Evolutionary conservation across 1,140 invertebrate genomes (phyloP), one percentile per base, ranked within the genome.

Genomic region (Acromyrmex heyeri): DNA sequence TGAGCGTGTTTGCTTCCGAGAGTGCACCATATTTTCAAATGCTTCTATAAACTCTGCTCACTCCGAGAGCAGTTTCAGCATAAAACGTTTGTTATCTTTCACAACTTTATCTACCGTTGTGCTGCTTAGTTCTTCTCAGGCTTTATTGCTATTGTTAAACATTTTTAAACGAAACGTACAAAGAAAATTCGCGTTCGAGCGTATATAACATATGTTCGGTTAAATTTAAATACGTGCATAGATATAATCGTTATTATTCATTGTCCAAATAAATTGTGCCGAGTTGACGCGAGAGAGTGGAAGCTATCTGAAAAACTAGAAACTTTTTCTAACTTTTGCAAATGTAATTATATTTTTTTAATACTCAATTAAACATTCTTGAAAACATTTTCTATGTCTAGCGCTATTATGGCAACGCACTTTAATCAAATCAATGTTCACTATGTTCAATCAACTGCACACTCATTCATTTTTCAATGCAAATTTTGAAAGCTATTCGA

Each of bases 11-110:
- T 83, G 79, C 79, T 83, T 61, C 79, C 38, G 79, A 61, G 69
- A 83, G 79, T 83, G 79, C 79, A 83, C 79, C 79, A 83, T 83
- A 83, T 83, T 83, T 83, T 83, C 57, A 34, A 83, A 83, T 83
- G 79, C 79, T 83, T 73, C 79, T 83, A 75, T 75, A 83, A 83
- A 83, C 79, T 83, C 79, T 18, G 24, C 44, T 83, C 69, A 50
- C 79, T 75, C 69, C 4, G 55, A 69, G 79, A 61, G 14, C 79
- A 61, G 69, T 82, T 82, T 61, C 67, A 61, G 38, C 34, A 59
- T 73, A 61, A 82, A 73, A 75, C 69, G 79, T 75, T 61, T 83
- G 79, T 83, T 83, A 73, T 83, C 79, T 83, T 61, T 83, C 79
- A 83, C 79, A 83, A 83, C 69, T 75, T 83, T 83, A 75, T 61